Evolutionary conservation across 2,113 vertebrate genomes (phyloP), one percentile per base, ranked within the genome.

Genomic region (Bothrops jararaca): DNA sequence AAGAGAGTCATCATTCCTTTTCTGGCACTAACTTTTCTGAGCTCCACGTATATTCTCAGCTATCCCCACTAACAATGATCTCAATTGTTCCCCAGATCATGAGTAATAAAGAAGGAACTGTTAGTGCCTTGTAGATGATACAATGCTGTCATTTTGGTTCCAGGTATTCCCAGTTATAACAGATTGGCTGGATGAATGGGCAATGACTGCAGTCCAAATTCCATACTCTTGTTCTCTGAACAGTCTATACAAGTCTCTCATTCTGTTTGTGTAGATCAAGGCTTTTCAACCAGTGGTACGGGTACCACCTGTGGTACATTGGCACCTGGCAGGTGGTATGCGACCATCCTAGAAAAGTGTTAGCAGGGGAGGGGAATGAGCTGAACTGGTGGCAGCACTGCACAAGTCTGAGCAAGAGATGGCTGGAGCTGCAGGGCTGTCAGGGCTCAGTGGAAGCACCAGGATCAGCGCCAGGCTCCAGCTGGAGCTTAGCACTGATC

Each of bases 51-150:
- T 93, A 92, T 92, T 96, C 95, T 95, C 95, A 90, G 26, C 54
- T 56, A 90, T 80, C 29, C 45, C 20, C 23, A 52, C 93, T 93
- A 39, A 90, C 69, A 91, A 95, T 95, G 6, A 45, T 39, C 88
- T 92, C 88, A 89, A 22, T 60, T 52, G 60, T 64, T 42, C 56
- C 54, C 89, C 64, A 69, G 50, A 53, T 86, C 9, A 0, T 5
- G 56, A 96, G 96, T 95, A 96, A 96, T 94, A 94, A 94, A 95
- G 95, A 94, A 92, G 93, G 94, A 96, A 95, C 91, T 95, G 93
- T 95, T 94, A 95, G 94, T 94, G 94, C 90, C 94, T 90, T 95
- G 95, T 90, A 90, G 94, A 94, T 91, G 91, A 95, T 95, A 92
- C 92, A 95, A 95, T 96, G 39, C 95, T 93, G 39, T 22, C 22